Conservation (phyloP, 2,113 vertebrate species). For the Taurulus bubalis region DNA sequence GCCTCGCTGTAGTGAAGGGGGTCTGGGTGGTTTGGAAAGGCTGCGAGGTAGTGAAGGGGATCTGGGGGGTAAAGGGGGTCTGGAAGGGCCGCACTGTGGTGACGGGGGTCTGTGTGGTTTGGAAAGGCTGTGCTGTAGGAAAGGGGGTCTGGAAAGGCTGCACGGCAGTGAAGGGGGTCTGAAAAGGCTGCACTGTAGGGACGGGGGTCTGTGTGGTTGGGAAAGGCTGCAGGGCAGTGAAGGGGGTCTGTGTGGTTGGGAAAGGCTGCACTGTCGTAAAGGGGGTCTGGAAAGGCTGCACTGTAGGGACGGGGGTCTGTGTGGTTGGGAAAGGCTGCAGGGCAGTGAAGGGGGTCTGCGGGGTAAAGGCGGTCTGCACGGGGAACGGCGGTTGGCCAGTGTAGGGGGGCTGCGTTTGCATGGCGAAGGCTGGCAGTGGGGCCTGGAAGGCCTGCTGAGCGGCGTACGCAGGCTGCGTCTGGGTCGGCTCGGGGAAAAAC, state of each 20-base stretch:
- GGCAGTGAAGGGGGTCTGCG: conserved; percentile 59
- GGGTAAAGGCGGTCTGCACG: conserved; percentile 72
- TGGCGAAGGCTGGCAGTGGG: conserved; percentile 50
- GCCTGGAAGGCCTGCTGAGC: conserved; percentile 78
- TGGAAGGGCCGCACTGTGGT: conserved; percentile 74
- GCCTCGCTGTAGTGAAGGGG: conserved; percentile 70
- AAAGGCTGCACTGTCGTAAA: conserved; percentile 79
- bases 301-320: conserved; percentile 57
- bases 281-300: conserved; percentile 69
- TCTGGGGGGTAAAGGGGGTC: conserved; percentile 63
- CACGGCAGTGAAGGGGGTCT: background rate
- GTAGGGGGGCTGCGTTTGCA: conserved; percentile 69
- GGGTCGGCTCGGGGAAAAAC: conserved; percentile 81
- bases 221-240: conserved; percentile 64
- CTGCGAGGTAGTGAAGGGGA: conserved; percentile 59
- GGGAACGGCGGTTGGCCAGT: conserved; percentile 76
- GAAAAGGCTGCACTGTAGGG: conserved; percentile 67
- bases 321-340: conserved; percentile 60
- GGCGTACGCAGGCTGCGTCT: conserved; percentile 73
- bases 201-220: conserved; percentile 66
- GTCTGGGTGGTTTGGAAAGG: conserved; percentile 62
- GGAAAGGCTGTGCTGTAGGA: conserved; percentile 54
- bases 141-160: conserved; percentile 75
- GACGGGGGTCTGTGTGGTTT: conserved; percentile 64
- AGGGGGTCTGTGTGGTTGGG: conserved; percentile 61